Base-by-base conservation (phyloP, 2,888 invertebrate genomes). In the Eustalomyia histrio region DNA sequence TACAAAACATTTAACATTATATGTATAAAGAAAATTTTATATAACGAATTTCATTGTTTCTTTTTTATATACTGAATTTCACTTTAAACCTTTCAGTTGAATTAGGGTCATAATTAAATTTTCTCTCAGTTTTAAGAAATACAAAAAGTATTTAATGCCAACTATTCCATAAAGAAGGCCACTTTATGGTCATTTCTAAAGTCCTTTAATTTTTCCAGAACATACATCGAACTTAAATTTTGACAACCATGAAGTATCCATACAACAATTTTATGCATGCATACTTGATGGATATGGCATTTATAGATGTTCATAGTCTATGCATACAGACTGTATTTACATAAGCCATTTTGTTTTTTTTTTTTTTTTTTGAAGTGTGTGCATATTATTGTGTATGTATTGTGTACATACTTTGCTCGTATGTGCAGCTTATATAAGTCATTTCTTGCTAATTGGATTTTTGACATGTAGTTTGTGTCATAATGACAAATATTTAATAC, bases 401-500 rank as follows among this genome's bases (percentile, higher is more conserved):
- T 14, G 10, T 33, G 21, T 21, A 65, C 29, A 53, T 35, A 39
- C 53, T 17, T 24, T 75, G 29, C 39, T 21, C 39, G 52, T 61
- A 35, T 61, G 35, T 47, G 7, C 17, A 29, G 24, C 35, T 52
- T 52, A 71, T 58, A 69, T 39, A 61, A 76, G 58, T 71, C 52
- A 71, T 78, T 67, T 75, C 47, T 57, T 81, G 57, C 81, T 81
- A 81, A 81, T 81, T 81, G 81, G 78, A 81, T 81, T 81, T 75
- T 65, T 81, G 81, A 67, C 67, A 71, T 74, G 65, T 67, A 67
- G 71, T 71, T 78, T 71, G 57, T 81, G 71, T 67, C 74, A 75
- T 57, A 71, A 61, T 69, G 71, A 52, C 65, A 81, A 67, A 72
- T 78, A 75, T 79, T 69, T 61, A 55, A 75, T 61, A 69, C 61